These are phyloP conservation scores for Mayetiola destructor DNA, from an alignment of 2,888 invertebrate genomes.

Conservation along the genomic window DNA sequence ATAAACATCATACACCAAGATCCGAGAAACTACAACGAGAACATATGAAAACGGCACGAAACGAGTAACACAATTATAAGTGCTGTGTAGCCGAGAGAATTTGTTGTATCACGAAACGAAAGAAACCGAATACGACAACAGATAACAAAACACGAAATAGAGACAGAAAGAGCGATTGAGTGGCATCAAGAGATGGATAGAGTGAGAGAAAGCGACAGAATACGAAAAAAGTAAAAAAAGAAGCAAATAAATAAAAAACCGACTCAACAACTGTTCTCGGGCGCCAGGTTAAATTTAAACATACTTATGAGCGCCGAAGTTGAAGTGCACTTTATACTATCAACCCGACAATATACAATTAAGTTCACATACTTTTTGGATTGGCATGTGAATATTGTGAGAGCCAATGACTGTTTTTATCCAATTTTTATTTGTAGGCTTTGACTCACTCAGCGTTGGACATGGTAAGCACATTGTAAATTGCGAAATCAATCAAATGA, in stretches of 20 bases:
- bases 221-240: background rate
- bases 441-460: too few species aligned
- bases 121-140: background rate
- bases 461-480: too few species aligned
- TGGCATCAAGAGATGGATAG: background rate
- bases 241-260: background rate
- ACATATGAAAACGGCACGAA: constrained; percentile 4
- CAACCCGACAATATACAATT: constrained; percentile 11
- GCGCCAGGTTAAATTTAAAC: constrained; percentile 13
- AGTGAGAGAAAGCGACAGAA: background rate
- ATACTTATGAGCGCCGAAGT: constrained; percentile 10
- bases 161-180: background rate
- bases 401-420: too few species aligned
- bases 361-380: constrained; percentile 7
- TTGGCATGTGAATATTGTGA: too few species aligned
- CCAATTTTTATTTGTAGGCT: too few species aligned
- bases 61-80: too few species aligned
- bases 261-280: constrained; percentile 9
- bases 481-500: too few species aligned
- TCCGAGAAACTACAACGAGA: background rate
- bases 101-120: too few species aligned
- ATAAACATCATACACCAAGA: background rate
- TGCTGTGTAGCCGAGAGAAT: too few species aligned
- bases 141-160: background rate
- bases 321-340: constrained; percentile 12